Evolutionary conservation across 1,140 invertebrate genomes (phyloP).

Genomic region (Antheraea pernyi): DNA sequence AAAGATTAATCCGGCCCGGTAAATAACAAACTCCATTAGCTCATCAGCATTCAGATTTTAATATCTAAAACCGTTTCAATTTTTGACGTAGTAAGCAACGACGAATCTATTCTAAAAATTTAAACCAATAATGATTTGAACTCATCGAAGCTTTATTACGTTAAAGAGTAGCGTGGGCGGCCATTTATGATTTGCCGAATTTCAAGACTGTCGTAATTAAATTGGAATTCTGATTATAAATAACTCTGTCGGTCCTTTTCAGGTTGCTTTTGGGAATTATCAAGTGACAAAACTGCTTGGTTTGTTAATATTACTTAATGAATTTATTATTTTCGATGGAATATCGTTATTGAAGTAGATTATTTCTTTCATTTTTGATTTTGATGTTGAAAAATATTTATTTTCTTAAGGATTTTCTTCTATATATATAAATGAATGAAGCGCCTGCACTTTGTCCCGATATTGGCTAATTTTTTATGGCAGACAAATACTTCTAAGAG

Average conservation of each 20-base stretch:
- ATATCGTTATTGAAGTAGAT: too few relatives aligned
- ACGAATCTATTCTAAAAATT: background rate
- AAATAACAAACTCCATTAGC: background rate
- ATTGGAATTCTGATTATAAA: background rate
- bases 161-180: background rate
- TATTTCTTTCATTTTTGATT: too few relatives aligned
- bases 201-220: background rate
- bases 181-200: background rate
- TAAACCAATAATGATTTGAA: background rate
- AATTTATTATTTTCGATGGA: too few relatives aligned
- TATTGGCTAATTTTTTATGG: too few relatives aligned
- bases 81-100: background rate
- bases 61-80: background rate
- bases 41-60: background rate
- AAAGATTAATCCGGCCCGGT: background rate
- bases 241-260: background rate
- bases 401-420: too few relatives aligned
- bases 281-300: too few relatives aligned
- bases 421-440: too few relatives aligned
- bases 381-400: too few relatives aligned
- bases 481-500: too few relatives aligned
- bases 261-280: background rate
- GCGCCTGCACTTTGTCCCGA: too few relatives aligned
- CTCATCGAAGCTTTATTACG: background rate
- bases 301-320: too few relatives aligned